These are phyloP conservation scores for Argyresthia goedartella DNA, from an alignment of 2,888 invertebrate genomes.

Conservation along the genomic window DNA sequence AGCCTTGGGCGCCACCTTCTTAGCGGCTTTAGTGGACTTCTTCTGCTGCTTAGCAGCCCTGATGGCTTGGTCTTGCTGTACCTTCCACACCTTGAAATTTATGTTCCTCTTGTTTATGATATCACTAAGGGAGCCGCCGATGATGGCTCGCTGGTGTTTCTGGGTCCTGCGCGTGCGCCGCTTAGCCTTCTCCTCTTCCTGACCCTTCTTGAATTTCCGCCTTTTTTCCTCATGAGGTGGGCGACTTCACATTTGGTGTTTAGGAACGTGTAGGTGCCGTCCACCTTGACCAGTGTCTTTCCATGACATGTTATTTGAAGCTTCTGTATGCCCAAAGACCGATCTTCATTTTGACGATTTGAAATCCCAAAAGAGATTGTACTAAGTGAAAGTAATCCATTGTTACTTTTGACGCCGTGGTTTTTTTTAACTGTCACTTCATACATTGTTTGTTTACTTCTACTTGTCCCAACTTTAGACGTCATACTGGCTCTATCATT, in stretches of 20 bases:
- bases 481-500: too few species aligned
- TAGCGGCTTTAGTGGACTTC: conserved; percentile 89
- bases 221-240: conserved; percentile 98
- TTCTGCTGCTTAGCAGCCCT: conserved; percentile 97
- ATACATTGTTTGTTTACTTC: too few species aligned
- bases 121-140: conserved; percentile 96
- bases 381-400: too few species aligned
- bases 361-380: conserved; percentile 19
- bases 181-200: conserved; percentile 95
- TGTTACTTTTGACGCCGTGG: too few species aligned
- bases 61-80: conserved; percentile 98
- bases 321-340: conserved; percentile 99
- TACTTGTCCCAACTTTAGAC: too few species aligned
- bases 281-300: conserved; percentile 97
- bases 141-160: conserved; percentile 98
- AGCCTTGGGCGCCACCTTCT: conserved; percentile 85
- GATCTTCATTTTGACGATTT: conserved; percentile 74
- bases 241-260: conserved; percentile 98
- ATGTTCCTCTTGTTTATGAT: conserved; percentile 99
- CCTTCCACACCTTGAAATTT: conserved; percentile 98
- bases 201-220: conserved; percentile 99
- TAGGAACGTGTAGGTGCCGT: conserved; percentile 97
- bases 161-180: conserved; percentile 95
- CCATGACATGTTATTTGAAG: conserved; percentile 99
- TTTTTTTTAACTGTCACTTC: too few species aligned